These are phyloP conservation scores for Syrrhaptes paradoxus DNA, from an alignment of 2,113 vertebrate species.

Conservation along the genomic window DNA sequence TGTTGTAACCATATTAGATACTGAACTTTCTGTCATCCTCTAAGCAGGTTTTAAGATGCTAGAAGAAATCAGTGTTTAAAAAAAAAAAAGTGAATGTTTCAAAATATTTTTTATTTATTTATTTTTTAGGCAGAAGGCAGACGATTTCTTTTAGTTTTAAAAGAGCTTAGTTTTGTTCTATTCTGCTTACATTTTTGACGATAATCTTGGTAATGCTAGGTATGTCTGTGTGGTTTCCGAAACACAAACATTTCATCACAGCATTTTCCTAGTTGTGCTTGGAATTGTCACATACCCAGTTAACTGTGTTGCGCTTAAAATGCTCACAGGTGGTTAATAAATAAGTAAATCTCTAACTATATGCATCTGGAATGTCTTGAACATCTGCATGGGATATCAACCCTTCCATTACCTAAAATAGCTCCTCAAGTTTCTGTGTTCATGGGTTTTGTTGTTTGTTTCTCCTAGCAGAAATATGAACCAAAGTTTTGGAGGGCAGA, in stretches of 20 bases:
- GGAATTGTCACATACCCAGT: not conserved
- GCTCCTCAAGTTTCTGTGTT: not conserved
- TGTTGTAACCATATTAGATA: not conserved
- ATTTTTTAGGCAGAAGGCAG: not conserved
- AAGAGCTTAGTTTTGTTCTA: not conserved
- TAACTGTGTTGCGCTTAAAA: not conserved
- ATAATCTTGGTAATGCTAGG: not conserved
- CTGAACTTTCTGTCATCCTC: not conserved
- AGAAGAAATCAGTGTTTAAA: not conserved
- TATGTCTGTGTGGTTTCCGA: not conserved
- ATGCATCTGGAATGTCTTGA: not conserved
- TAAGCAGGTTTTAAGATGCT: not conserved
- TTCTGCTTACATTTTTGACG: not conserved
- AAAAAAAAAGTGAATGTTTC: not conserved
- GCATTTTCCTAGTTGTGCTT: not conserved
- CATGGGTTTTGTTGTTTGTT: rapidly evolving
- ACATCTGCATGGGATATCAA: not conserved
- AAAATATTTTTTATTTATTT: not conserved
- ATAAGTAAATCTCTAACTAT: not conserved
- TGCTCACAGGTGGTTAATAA: not conserved
- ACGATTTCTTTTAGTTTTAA: not conserved
- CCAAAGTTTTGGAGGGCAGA: not conserved
- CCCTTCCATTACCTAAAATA: not conserved
- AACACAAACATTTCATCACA: not conserved
- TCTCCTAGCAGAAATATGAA: not conserved